Evolutionary conservation across 2,113 vertebrate genomes (phyloP), one percentile per base, ranked within the genome.

Genomic region (Delphinus delphis): DNA sequence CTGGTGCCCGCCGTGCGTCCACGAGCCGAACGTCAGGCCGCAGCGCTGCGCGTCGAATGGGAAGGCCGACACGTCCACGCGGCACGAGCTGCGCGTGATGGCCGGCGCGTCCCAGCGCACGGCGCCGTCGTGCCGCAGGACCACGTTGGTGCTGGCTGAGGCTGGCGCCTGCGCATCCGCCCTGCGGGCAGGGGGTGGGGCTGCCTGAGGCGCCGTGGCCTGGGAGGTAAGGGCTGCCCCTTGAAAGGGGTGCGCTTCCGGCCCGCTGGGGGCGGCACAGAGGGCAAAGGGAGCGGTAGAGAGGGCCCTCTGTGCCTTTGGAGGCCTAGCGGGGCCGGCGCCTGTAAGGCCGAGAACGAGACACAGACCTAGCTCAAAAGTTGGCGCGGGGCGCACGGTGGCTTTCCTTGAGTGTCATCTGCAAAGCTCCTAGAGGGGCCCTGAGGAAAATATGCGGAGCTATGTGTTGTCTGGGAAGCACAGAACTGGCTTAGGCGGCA

Each of bases 71-170:
- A 99, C 99, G 6, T 99, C 99, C 96, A 99, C 99, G 76, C 98
- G 99, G 98, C 99, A 99, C 76, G 99, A 99, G 98, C 99, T 99
- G 98, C 99, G 99, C 86, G 99, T 99, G 98, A 99, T 99, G 85
- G 99, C 99, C 0, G 99, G 99, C 0, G 99, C 98, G 90, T 99
- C 99, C 99, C 99, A 99, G 98, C 98, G 98, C 88, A 99, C 98
- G 44, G 98, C 98, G 9, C 99, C 99, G 0, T 99, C 98, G 0
- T 99, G 98, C 36, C 97, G 98, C 97, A 99, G 99, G 70, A 99
- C 99, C 96, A 99, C 99, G 14, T 99, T 99, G 86, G 99, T 99
- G 98, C 99, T 99, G 99, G 99, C 99, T 0, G 99, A 98, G 94
- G 98, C 98, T 0, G 98, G 98, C 2, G 99, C 99, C 92, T 98